phyloP scores from a whole-genome alignment of 1,140 invertebrate genomes.

The Teleogryllus occipitalis region DNA sequence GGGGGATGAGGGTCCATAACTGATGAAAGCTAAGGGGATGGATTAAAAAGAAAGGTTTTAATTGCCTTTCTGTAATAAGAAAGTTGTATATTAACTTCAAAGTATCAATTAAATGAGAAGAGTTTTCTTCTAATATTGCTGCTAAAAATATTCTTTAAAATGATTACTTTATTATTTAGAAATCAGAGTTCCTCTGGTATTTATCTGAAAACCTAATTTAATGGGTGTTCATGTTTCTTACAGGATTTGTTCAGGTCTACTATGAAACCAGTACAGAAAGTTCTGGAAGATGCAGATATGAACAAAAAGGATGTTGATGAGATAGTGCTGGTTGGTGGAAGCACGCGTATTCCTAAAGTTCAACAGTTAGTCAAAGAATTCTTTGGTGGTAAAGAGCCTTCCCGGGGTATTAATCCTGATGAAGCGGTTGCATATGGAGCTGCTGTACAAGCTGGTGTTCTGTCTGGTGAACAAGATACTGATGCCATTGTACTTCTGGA shows the following conservation, averaged over 20 bases:
- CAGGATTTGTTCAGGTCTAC: conserved; percentile 94
- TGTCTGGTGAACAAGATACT: conserved; percentile 85
- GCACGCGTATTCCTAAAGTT: conserved; percentile 97
- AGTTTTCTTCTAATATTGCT: no score
- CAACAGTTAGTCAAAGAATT: conserved; percentile 98
- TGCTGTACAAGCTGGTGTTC: conserved; percentile 93
- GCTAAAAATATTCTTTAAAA: no score
- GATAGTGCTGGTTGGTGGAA: conserved; percentile 97
- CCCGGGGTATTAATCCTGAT: conserved; percentile 96
- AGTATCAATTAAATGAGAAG: no score
- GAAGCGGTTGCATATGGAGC: conserved; percentile 97
- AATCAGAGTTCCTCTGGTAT: background rate
- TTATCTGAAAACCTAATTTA: background rate
- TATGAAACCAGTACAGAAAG: conserved; percentile 97
- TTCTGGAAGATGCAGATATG: conserved; percentile 96
- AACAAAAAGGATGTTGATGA: conserved; percentile 98
- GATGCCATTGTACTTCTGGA: conserved; percentile 95
- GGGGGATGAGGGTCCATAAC: no score
- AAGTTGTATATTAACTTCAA: no score
- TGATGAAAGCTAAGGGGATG: no score
- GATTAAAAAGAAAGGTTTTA: no score
- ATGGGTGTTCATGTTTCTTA: conserved; percentile 14
- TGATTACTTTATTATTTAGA: no score
- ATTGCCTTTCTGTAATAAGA: no score
- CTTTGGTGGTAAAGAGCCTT: conserved; percentile 96